Evolutionary conservation across 2,797 vertebrate genomes (phyloP).

Genomic region (Micropoecilia bifurca): DNA sequence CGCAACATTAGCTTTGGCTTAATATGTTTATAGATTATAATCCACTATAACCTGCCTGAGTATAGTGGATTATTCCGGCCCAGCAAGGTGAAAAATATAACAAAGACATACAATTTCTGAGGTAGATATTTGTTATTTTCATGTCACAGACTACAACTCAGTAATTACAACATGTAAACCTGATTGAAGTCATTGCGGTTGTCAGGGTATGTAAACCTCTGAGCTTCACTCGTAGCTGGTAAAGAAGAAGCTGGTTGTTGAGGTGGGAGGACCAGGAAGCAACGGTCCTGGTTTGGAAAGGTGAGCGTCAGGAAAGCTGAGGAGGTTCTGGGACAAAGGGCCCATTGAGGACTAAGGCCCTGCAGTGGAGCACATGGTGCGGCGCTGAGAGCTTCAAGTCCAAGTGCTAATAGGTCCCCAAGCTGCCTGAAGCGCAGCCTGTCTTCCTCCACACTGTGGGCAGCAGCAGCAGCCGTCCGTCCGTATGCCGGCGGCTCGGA

Average conservation of each 20-base stretch:
- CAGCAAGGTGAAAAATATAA: no score
- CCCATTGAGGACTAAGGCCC: constrained; percentile 74
- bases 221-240: constrained; percentile 56
- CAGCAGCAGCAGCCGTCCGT: constrained; percentile 73
- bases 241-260: constrained; percentile 68
- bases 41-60: no score
- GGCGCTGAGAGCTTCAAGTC: constrained; percentile 78
- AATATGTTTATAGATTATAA: no score
- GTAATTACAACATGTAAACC: no score
- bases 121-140: no score
- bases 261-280: constrained; percentile 51
- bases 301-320: constrained; percentile 61
- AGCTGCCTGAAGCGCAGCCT: constrained; percentile 69
- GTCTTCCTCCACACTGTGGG: constrained; percentile 75
- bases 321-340: constrained; percentile 70
- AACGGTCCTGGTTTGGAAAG: constrained; percentile 59
- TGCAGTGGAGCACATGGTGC: constrained; percentile 60
- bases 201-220: neutral
- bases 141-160: no score
- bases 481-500: constrained; percentile 46
- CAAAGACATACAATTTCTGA: no score
- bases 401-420: constrained; percentile 83
- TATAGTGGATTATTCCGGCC: no score
- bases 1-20: no score
- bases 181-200: neutral